Percentiles rank a stretch among this genome's conserved stretches.
Evolutionary conservation across 2,888 invertebrate genomes (phyloP).

Genomic region (Sympetrum striolatum): DNA sequence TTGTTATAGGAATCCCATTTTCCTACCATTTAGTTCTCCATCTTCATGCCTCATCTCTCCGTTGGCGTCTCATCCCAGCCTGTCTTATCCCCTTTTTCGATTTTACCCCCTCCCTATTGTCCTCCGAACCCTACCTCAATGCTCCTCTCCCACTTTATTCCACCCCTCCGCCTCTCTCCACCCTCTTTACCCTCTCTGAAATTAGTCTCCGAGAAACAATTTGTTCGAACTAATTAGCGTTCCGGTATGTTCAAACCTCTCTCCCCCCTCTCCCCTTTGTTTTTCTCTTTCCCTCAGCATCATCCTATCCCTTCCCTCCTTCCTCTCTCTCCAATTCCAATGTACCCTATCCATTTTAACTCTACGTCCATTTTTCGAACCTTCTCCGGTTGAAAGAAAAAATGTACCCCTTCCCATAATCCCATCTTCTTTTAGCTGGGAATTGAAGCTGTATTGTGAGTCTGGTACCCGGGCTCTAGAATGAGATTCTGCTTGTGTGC

Average conservation of each 20-base stretch:
- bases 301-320: background rate
- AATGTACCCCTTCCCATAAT: background rate
- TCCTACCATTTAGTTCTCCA: background rate
- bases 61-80: background rate
- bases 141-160: background rate
- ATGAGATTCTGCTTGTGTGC: background rate
- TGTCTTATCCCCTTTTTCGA: background rate
- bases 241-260: slow-evolving; percentile 42
- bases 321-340: background rate
- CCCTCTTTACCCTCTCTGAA: slow-evolving; percentile 34
- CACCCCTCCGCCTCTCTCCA: background rate
- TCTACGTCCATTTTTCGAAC: background rate
- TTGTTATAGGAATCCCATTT: background rate
- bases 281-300: background rate
- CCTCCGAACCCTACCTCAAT: background rate
- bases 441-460: background rate
- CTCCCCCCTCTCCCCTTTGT: background rate
- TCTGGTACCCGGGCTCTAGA: background rate
- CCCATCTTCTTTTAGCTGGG: background rate
- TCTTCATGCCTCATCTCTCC: background rate
- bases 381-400: background rate
- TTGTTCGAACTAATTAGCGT: slow-evolving; percentile 44
- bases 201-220: slow-evolving; percentile 42
- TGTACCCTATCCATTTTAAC: background rate
- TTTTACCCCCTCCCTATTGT: background rate